Base-by-base conservation (phyloP, 2,888 invertebrate genomes). In the Synanthedon andrenaeformis region DNA sequence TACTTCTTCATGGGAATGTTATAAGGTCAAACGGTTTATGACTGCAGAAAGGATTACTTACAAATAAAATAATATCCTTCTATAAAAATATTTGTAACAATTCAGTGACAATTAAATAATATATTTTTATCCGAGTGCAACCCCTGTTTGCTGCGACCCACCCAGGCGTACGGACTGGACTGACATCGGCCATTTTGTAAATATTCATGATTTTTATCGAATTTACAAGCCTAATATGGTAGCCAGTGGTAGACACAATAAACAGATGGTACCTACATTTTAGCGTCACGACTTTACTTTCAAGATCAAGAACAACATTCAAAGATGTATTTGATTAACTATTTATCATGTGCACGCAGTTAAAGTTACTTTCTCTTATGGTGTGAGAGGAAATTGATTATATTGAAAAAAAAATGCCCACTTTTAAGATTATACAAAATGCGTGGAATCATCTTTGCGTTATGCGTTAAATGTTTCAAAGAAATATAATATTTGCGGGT, bases 121-220 rank as follows among this genome's bases (percentile, higher is more conserved):
- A 8, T 28, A 8, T 28, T 35, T 35, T 8, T 35, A 8, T 3
- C 3, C 3, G 35, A 35, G 35, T 35, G 35, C 35, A 35, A 35
- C 35, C 35, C 35, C 35, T 35, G 10, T 35, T 35, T 35, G 10
- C 8, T 35, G 35, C 35, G 1, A 6, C 10, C 35, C 35, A 6
- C 10, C 35, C 35, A 35, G 3, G 35, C 10, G 6, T 10, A 60
- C 65, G 67, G 70, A 64, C 62, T 66, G 69, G 68, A 69, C 70
- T 67, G 66, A 68, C 63, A 67, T 59, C 69, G 64, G 70, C 70
- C 71, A 74, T 77, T 70, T 78, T 69, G 63, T 59, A 69, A 66
- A 72, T 69, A 70, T 71, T 77, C 70, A 64, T 70, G 72, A 79
- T 75, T 72, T 17, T 72, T 72, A 81, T 79, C 74, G 66, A 69